Evolutionary conservation across 2,113 vertebrate species (phyloP), one percentile per base, ranked within the genome.

Genomic region (Oncorhynchus gorbuscha): DNA sequence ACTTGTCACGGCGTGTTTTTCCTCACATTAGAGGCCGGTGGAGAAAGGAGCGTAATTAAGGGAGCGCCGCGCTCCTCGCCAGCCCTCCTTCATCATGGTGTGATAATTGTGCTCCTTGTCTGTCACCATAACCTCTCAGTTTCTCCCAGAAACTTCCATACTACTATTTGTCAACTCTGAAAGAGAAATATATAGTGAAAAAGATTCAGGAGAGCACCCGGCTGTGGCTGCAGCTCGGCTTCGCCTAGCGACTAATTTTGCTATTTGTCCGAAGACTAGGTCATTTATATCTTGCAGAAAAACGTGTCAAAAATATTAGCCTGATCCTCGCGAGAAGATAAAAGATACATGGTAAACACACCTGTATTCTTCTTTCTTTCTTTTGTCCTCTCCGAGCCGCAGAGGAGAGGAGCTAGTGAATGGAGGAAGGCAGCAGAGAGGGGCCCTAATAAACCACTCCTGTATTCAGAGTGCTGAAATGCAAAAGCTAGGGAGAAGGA

Each of bases 31-130:
- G 95, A 97, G 97, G 95, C 95, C 94, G 95, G 95, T 95, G 95
- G 96, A 95, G 96, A 96, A 96, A 96, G 96, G 96, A 96, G 95
- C 94, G 97, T 99, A 99, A 99, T 99, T 99, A 99, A 97, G 96
- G 92, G 95, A 86, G 93, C 94, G 94, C 94, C 94, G 92, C 93
- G 90, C 88, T 90, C 93, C 94, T 93, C 92, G 86, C 90, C 91
- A 92, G 90, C 91, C 94, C 96, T 98, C 97, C 93, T 99, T 97
- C 98, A 98, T 99, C 98, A 99, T 96, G 89, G 94, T 94, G 95
- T 97, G 97, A 97, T 99, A 99, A 99, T 99, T 99, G 97, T 96
- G 95, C 95, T 95, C 93, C 95, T 92, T 97, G 97, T 97, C 97
- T 98, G 97, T 99, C 97, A 98, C 92, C 86, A 94, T 94, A 96